Percentiles rank a stretch among this genome's conserved stretches.
Conservation (phyloP, 2,113 vertebrate genomes). For the Carettochelys insculpta region DNA sequence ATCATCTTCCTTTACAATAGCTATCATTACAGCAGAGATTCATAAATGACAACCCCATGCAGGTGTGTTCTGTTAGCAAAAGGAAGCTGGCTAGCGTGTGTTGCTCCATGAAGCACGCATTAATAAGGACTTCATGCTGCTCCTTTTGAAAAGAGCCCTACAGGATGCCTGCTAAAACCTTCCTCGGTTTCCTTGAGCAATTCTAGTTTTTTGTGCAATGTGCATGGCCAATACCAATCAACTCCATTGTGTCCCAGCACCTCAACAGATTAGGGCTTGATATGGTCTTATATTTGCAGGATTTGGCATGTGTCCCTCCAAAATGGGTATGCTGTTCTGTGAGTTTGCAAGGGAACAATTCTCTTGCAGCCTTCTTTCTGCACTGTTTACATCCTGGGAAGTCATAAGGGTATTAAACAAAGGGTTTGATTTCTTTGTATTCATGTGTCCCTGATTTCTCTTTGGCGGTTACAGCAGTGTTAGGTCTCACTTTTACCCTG, state of each 20-base stretch:
- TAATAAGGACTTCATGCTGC: background rate
- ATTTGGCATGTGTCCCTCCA: background rate
- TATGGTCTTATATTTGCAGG: background rate
- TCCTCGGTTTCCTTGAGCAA: background rate
- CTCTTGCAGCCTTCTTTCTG: background rate
- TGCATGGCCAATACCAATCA: background rate
- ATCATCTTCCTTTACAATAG: background rate
- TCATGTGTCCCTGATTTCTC: background rate
- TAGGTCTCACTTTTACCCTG: background rate
- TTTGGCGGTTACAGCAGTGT: background rate
- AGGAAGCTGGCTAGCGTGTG: background rate
- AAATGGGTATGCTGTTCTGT: background rate
- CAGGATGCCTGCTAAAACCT: background rate
- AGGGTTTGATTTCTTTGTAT: background rate
- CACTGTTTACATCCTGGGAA: background rate
- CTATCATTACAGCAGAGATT: background rate
- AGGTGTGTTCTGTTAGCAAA: background rate
- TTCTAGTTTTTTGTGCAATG: fast-evolving
- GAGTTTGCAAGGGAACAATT: background rate
- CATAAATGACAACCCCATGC: background rate
- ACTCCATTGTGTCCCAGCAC: background rate
- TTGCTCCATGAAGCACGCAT: background rate
- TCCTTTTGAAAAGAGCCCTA: background rate
- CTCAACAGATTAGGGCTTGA: background rate
- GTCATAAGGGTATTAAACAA: background rate